Percentiles rank a stretch among this genome's conserved stretches.
phyloP scores from a whole-genome alignment of 2,797 vertebrate genomes.

The Eulemur rubriventer region DNA sequence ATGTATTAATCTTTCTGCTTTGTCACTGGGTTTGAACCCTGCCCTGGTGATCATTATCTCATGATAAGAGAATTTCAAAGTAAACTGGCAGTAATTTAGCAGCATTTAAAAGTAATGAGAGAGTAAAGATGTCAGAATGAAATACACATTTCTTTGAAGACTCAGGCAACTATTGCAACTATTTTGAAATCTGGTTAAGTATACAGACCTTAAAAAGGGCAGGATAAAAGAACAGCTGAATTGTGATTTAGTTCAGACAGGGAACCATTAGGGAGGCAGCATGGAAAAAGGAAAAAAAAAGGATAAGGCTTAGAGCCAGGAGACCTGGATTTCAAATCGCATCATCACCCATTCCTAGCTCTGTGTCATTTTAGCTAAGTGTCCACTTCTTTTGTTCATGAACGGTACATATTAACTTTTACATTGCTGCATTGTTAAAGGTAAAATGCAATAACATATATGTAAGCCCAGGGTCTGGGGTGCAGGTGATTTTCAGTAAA shows the following conservation, averaged over 20 bases:
- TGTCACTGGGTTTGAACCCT: conserved; percentile 45
- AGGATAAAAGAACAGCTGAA: neutral
- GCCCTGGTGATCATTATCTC: conserved; percentile 1
- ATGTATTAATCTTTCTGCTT: conserved; percentile 61
- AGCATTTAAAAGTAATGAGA: conserved; percentile 49
- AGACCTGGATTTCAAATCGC: neutral
- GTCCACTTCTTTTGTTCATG: neutral
- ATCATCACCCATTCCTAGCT: neutral
- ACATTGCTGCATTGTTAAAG: neutral
- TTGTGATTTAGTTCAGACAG: conserved; percentile 15
- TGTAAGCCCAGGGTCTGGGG: neutral
- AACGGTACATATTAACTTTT: neutral
- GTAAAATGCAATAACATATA: neutral
- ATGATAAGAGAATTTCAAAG: conserved; percentile 44
- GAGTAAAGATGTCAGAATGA: conserved; percentile 38
- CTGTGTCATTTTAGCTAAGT: neutral
- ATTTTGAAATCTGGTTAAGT: conserved; percentile 56
- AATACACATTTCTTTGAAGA: conserved; percentile 32
- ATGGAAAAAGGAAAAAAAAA: neutral
- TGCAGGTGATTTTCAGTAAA: neutral
- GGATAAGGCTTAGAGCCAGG: neutral
- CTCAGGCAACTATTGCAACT: neutral
- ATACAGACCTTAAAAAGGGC: conserved; percentile 55
- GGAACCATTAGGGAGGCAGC: neutral
- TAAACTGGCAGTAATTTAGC: conserved; percentile 66